Evolutionary conservation across 2,113 vertebrate species (phyloP).

Genomic region (Cryptomyrus ogoouensis): DNA sequence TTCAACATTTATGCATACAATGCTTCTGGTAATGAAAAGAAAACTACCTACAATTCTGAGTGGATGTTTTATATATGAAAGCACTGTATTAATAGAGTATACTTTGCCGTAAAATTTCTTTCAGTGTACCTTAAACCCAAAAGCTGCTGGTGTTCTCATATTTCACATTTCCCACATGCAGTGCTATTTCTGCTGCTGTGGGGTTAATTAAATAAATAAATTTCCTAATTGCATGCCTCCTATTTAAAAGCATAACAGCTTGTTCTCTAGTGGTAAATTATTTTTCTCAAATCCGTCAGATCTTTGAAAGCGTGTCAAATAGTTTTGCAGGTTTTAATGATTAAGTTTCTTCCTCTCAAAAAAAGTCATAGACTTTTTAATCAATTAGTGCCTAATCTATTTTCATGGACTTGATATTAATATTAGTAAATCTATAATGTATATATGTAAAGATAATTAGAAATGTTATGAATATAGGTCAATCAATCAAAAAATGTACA

Average conservation of each 20-base stretch:
- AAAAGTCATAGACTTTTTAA: neutral
- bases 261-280: neutral
- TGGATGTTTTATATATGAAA: neutral
- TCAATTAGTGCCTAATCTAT: neutral
- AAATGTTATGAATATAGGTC: neutral
- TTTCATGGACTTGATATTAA: neutral
- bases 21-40: neutral
- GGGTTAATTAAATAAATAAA: neutral
- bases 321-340: slow-evolving; percentile 11
- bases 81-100: neutral
- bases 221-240: neutral
- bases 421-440: neutral
- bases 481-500: neutral
- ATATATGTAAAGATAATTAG: neutral
- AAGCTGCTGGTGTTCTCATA: neutral
- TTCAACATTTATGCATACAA: neutral
- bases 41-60: neutral
- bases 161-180: neutral
- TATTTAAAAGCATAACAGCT: neutral
- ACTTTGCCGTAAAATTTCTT: neutral
- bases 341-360: neutral
- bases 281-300: neutral
- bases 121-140: neutral
- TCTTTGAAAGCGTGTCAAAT: neutral
- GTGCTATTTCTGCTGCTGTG: neutral